Percentiles rank a stretch among this genome's conserved stretches.
These are phyloP conservation scores for Sinotaia quadrata DNA, from an alignment of 2,888 invertebrate species.

Conservation along the genomic window DNA sequence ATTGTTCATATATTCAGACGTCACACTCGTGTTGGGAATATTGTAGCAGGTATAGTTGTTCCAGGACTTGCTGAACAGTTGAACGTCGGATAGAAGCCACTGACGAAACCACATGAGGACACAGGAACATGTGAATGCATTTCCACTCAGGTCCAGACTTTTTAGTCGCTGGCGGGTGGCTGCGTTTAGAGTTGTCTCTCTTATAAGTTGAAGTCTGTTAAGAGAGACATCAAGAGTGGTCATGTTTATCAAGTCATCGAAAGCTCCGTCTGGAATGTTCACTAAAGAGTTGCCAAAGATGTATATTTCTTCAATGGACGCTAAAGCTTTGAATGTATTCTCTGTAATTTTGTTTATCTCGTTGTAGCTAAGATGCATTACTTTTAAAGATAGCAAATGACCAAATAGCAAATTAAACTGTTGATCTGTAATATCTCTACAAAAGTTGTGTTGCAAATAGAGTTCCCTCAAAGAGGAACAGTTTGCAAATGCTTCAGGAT, in stretches of 20 bases:
- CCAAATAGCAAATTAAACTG: not conserved
- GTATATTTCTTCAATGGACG: not conserved
- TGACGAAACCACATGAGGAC: not conserved
- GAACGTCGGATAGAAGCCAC: not conserved
- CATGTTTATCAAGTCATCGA: not conserved
- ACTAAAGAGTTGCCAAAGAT: not conserved
- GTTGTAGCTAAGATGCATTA: not conserved
- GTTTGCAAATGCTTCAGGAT: not conserved
- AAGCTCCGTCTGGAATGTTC: conserved; percentile 3
- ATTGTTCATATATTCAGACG: not conserved
- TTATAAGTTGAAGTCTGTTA: not conserved
- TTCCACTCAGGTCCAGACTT: not conserved
- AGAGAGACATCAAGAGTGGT: not conserved
- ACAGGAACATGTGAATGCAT: not conserved
- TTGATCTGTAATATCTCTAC: not conserved
- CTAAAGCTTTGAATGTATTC: not conserved
- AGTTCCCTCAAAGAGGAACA: not conserved
- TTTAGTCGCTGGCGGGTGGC: not conserved
- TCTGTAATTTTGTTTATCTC: not conserved
- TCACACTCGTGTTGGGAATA: not conserved
- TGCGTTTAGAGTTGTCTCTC: not conserved
- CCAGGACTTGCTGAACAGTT: not conserved
- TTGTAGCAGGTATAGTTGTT: not conserved
- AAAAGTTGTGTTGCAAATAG: not conserved
- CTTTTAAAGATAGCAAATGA: not conserved